phyloP scores from a whole-genome alignment of 35 echinoderm and acorn worm species.

The Acanthaster planci region DNA sequence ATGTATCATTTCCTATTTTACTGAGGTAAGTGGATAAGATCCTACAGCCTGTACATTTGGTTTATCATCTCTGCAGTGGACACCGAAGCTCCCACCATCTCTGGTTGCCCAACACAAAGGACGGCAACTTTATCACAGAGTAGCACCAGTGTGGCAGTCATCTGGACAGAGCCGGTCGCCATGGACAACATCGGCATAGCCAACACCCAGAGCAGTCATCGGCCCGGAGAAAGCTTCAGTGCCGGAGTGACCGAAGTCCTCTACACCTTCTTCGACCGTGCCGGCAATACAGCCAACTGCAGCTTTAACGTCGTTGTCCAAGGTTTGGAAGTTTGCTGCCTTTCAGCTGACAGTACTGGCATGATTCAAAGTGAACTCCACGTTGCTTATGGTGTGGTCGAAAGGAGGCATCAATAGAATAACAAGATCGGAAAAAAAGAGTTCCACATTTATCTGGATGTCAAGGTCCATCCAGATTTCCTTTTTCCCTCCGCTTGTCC shows the following conservation, averaged over 20 bases:
- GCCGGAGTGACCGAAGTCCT: conserved; percentile 3
- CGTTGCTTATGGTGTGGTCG: no score
- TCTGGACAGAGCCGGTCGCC: conserved; percentile 23
- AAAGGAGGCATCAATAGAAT: no score
- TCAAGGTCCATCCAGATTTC: no score
- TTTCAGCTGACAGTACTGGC: no score
- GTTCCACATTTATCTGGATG: no score
- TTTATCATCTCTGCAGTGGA: conserved; percentile 10
- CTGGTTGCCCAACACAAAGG: conserved; percentile 35
- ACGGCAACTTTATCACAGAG: not conserved
- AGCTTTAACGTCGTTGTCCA: conserved; percentile 28
- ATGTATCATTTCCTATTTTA: no score
- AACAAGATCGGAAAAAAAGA: no score
- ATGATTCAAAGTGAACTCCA: no score
- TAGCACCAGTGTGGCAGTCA: not conserved
- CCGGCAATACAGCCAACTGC: conserved; percentile 34
- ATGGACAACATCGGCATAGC: conserved; percentile 33
- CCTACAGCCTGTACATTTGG: no score
- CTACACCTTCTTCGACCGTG: conserved; percentile 39
- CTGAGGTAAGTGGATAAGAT: no score
- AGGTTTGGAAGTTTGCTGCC: not conserved
- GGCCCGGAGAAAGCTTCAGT: conserved; percentile 19
- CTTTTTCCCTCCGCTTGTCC: no score
- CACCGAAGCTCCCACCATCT: conserved; percentile 5
- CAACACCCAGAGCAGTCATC: conserved; percentile 4